phyloP scores from a whole-genome alignment of 2,797 vertebrate genomes.

The Harpagifer antarcticus region DNA sequence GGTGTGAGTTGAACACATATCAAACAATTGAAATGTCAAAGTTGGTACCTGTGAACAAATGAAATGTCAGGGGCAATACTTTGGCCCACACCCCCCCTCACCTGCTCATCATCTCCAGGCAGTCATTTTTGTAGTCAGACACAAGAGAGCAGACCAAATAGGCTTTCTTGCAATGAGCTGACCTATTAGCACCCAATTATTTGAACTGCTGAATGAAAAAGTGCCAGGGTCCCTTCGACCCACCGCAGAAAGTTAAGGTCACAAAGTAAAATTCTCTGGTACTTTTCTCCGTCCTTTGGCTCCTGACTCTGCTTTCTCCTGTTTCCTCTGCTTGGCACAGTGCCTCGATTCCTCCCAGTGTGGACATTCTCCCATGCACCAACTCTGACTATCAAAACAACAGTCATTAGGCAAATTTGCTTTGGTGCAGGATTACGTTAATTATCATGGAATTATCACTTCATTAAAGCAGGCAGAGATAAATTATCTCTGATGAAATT shows the following conservation, averaged over 20 bases:
- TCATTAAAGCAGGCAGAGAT: conserved; percentile 88
- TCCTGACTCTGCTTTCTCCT: conserved; percentile 48
- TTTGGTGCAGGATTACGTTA: conserved; percentile 87
- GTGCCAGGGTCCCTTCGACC: conserved; percentile 52
- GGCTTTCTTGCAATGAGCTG: conserved; percentile 65
- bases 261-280: conserved; percentile 65
- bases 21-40: conserved; percentile 78
- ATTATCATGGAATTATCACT: conserved; percentile 88
- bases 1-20: conserved; percentile 69
- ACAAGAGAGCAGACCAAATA: conserved; percentile 60
- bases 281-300: conserved; percentile 58
- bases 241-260: conserved; percentile 71
- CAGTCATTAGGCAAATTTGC: conserved; percentile 88
- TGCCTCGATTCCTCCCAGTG: conserved; percentile 70
- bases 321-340: conserved; percentile 65
- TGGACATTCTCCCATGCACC: conserved; percentile 77
- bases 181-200: conserved; percentile 76
- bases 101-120: conserved; percentile 59
- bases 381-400: conserved; percentile 84
- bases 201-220: conserved; percentile 71
- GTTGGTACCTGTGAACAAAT: conserved; percentile 73
- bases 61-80: conserved; percentile 77
- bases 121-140: conserved; percentile 70
- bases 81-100: conserved; percentile 53
- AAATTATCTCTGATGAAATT: conserved; percentile 86